These are phyloP conservation scores for Leptoteleia sp. DNA, from an alignment of 1,140 invertebrate species.

Conservation along the genomic window DNA sequence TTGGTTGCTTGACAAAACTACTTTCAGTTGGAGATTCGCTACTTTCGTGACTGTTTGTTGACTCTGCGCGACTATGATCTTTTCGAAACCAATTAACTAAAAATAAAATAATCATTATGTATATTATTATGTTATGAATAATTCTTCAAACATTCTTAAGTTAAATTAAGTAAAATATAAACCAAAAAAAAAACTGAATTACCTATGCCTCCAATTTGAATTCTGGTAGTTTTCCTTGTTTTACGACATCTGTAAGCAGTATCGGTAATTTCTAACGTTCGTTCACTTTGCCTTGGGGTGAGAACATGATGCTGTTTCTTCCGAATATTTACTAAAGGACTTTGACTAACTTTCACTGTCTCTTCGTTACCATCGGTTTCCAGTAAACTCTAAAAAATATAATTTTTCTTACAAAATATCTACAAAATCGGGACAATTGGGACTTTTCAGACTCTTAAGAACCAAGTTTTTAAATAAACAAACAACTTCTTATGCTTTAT, in stretches of 20 bases:
- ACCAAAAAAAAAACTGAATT: constrained; percentile 63
- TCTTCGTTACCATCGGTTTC: constrained; percentile 89
- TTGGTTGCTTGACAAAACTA: constrained; percentile 80
- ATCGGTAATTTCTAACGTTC: constrained; percentile 83
- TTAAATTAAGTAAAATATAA: too few relatives aligned
- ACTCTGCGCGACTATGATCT: constrained; percentile 81
- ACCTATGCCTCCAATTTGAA: constrained; percentile 86
- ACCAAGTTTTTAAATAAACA: too few relatives aligned
- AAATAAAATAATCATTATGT: too few relatives aligned
- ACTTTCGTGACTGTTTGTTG: constrained; percentile 82
- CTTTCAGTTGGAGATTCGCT: constrained; percentile 84
- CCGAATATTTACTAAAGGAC: constrained; percentile 87
- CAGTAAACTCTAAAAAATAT: constrained; percentile 85
- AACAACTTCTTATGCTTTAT: too few relatives aligned
- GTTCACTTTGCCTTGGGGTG: constrained; percentile 90
- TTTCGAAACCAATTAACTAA: constrained; percentile 87
- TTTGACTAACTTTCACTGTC: constrained; percentile 86
- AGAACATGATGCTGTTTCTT: constrained; percentile 86
- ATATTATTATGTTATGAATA: too few relatives aligned
- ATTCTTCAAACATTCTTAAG: too few relatives aligned
- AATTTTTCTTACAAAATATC: too few relatives aligned
- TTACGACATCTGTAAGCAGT: constrained; percentile 70
- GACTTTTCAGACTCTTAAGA: too few relatives aligned
- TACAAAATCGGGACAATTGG: too few relatives aligned
- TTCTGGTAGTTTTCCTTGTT: constrained; percentile 74